These are phyloP conservation scores for Galaxias olidus DNA, from an alignment of 2,797 vertebrate genomes.

Conservation along the genomic window DNA sequence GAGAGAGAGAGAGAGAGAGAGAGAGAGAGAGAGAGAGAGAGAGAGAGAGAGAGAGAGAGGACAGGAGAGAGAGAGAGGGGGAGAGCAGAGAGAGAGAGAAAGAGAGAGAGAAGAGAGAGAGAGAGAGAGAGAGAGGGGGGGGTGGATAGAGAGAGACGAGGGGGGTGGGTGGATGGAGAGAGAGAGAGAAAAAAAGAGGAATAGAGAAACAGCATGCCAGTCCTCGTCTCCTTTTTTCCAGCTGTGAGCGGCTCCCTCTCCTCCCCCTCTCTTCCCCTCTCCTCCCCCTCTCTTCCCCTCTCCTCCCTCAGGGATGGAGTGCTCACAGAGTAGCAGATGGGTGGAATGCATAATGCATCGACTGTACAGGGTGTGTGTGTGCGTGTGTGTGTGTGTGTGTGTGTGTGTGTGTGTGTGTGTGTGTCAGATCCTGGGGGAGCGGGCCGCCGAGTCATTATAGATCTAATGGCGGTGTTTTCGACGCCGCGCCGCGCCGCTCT, in stretches of 20 bases:
- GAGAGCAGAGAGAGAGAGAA: not conserved
- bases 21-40: not conserved
- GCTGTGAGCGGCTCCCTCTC: conserved; percentile 67
- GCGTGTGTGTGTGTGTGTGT: conserved; percentile 15
- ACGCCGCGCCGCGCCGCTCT: conserved; percentile 67
- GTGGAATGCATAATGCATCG: conserved; percentile 94
- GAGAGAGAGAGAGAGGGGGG: not conserved
- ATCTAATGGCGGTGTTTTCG: conserved; percentile 84
- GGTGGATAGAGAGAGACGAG: conserved; percentile 33
- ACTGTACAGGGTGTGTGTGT: conserved; percentile 51
- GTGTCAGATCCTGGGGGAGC: conserved; percentile 55
- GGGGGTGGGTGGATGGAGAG: too few relatives aligned
- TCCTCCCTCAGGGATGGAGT: conserved; percentile 71
- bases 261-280: conserved; percentile 47
- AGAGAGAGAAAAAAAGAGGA: too few relatives aligned
- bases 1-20: conserved; percentile 8
- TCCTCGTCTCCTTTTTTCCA: conserved; percentile 58
- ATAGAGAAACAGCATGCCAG: conserved; percentile 39
- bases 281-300: conserved; percentile 53
- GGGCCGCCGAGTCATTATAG: conserved; percentile 85
- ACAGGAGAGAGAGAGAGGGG: not conserved
- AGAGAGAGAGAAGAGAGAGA: not conserved
- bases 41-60: not conserved
- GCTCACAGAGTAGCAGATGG: conserved; percentile 84
- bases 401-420: conserved; percentile 33